Base-by-base conservation (phyloP, 2,888 invertebrate genomes). In the Acronicta leporina region DNA sequence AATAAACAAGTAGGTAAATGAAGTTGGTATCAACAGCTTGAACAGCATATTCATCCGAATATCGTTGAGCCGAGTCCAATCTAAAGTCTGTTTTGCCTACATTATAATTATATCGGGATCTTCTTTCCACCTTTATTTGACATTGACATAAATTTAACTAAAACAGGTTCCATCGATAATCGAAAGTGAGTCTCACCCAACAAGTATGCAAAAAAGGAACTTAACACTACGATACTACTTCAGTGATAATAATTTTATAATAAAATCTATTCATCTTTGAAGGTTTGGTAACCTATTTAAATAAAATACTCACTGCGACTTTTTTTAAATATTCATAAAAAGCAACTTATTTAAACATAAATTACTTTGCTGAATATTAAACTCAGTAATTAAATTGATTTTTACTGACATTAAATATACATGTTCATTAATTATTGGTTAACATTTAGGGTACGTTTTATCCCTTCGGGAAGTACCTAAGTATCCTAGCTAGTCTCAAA, bases 101-200 rank as follows among this genome's bases (percentile, higher is more conserved):
- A 61, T 58, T 58, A 63, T 64, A 64, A n/a, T 30, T 64, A 71
- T 55, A 64, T 65, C 53, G 72, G 80, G 73, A 82, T 86, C 84
- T 80, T 90, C 86, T 85, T 85, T 86, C 74, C 83, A 87, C 84
- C 85, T 88, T 85, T 83, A 82, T 80, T 84, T 88, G 89, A 87
- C 91, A 90, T 90, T 92, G 91, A 90, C 91, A 89, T 90, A 89
- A 88, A 88, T 87, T 86, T 76, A 71, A 72, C 75, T 75, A 69
- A 84, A 90, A 90, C 90, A 83, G 85, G 90, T 91, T 88, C 80
- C 66, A 68, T 75, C 76, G 62, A 77, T 84, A 83, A 85, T 86
- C 84, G 90, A 89, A 90, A 90, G 88, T 87, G 81, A 87, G 81
- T 80, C 83, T 84, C 70, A 77, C 73, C 75, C 51, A 69, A 79